Base-by-base conservation (phyloP, 2,888 invertebrate species). In the Yponomeuta plumbellus region DNA sequence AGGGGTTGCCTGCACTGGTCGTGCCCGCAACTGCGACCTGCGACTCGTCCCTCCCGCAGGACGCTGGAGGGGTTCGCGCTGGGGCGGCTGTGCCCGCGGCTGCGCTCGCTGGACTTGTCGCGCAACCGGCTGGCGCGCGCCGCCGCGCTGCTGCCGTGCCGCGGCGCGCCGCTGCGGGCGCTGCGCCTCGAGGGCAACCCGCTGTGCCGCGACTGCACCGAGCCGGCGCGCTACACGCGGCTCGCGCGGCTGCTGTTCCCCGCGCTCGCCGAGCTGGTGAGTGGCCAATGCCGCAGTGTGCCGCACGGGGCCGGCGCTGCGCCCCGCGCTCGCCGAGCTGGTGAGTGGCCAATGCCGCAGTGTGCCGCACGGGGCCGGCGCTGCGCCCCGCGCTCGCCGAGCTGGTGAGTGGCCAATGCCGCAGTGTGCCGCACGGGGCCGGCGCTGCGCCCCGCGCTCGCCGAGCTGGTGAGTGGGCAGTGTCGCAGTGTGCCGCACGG, bases 141-240 rank as follows among this genome's bases (percentile, higher is more conserved):
- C 68, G 78, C 0, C 74, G 76, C 0, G 4, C 64, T 89, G 11
- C 68, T 92, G 0, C 66, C 71, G 0, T 80, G 82, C 11, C 73
- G 90, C 0, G 72, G 80, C 0, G 69, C 94, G 64, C 76, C 83
- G 0, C 76, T 95, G 1, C 77, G 76, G 3, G 88, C 92, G 61
- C 74, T 96, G 11, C 84, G 80, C 70, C 78, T 96, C 40, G 94
- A 95, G 73, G 94, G 94, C 0, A 96, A 96, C 84, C 94, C 95
- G 0, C 72, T 96, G 0, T 95, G 95, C 76, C 91, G 92, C 66
- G 92, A 93, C 72, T 94, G 93, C 74, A 91, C 83, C 0, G 93
- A 92, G 66, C 88, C 93, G 0, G 79, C 84, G 0, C 84, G 92
- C 4, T 96, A 96, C 76, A 83, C 94, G 17, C 91, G 92, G 62